Base-by-base conservation (phyloP, 2,888 invertebrate species). In the Allacma fusca region DNA sequence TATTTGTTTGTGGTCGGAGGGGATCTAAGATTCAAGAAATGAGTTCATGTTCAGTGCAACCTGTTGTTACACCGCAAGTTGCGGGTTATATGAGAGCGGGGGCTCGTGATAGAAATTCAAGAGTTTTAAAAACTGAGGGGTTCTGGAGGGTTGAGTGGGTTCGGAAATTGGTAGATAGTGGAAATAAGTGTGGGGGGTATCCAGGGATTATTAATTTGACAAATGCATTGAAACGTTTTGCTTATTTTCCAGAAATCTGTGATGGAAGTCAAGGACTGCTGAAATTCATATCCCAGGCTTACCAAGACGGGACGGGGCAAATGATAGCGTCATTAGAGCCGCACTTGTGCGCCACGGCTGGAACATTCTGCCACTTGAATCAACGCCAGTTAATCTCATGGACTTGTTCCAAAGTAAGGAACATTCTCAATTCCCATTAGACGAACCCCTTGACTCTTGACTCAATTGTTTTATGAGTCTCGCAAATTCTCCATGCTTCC, bases 221-320 rank as follows among this genome's bases (percentile, higher is more conserved):
- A 50, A 50, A 13, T 50, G 5, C n/a, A 50, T 50, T 50, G 50
- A 50, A 50, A 50, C 50, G 2, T 50, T 12, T 50, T 50, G 50
- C 5, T 50, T 62, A 24, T 62, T 62, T 34, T 69, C 0, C 71
- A 83, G 83, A 83, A 80, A 80, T 83, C 79, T 83, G 83, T 81
- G 83, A 83, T 80, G 83, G 83, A 77, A 83, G 83, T 78, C 79
- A 80, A 76, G 83, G 83, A 80, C 81, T 83, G 62, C 75, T 83
- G 79, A 81, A 82, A 76, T 81, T 83, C 78, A 80, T 83, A 78
- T 79, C 81, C 65, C 62, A 80, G 73, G 79, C 80, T 43, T 78
- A 80, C 73, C 64, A 70, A 64, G 80, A 81, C 67, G 79, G 78
- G 68, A 72, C 75, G 50, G 80, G 82, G 65, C 78, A 78, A 78